A percentile compares a stretch with the other conserved stretches of the same genome.
phyloP scores from a whole-genome alignment of 2,797 vertebrate genomes.

The Argyrosomus regius region DNA sequence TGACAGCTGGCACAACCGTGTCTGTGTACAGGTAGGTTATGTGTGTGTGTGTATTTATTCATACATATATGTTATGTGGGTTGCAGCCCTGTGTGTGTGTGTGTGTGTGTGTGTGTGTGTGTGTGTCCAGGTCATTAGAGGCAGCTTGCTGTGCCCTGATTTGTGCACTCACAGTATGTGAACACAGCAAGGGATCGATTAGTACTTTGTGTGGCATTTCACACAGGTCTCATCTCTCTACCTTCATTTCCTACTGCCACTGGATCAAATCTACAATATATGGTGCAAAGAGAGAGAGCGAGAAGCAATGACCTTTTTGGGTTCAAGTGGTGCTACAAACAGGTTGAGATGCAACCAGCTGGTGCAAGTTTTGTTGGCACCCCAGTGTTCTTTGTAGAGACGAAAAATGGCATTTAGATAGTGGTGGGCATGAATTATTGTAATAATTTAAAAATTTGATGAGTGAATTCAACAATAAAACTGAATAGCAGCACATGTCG shows the following conservation, averaged over 20 bases:
- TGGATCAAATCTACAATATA: constrained; percentile 55
- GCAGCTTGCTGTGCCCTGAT: constrained; percentile 82
- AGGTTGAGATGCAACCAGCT: constrained; percentile 24
- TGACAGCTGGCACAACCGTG: constrained; percentile 24
- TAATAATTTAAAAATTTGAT: background rate
- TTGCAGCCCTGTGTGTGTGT: constrained; percentile 14
- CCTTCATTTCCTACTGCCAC: constrained; percentile 67
- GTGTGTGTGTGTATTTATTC: constrained; percentile 34
- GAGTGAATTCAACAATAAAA: background rate
- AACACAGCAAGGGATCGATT: constrained; percentile 83
- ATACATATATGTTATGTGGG: constrained; percentile 34
- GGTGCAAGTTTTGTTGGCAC: background rate
- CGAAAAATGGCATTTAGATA: background rate
- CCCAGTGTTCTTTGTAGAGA: background rate
- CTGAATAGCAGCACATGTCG: background rate
- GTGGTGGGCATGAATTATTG: background rate
- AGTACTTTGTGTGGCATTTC: constrained; percentile 83
- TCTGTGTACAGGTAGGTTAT: constrained; percentile 35
- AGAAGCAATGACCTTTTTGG: constrained; percentile 62
- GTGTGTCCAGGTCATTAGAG: constrained; percentile 80
- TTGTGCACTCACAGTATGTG: constrained; percentile 83
- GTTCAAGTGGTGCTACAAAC: constrained; percentile 23
- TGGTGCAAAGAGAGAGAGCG: background rate
- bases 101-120: constrained; percentile 38
- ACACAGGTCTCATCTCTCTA: constrained; percentile 69